Evolutionary conservation across 1,140 invertebrate genomes (phyloP).

Genomic region (Polypedilum vanderplanki): DNA sequence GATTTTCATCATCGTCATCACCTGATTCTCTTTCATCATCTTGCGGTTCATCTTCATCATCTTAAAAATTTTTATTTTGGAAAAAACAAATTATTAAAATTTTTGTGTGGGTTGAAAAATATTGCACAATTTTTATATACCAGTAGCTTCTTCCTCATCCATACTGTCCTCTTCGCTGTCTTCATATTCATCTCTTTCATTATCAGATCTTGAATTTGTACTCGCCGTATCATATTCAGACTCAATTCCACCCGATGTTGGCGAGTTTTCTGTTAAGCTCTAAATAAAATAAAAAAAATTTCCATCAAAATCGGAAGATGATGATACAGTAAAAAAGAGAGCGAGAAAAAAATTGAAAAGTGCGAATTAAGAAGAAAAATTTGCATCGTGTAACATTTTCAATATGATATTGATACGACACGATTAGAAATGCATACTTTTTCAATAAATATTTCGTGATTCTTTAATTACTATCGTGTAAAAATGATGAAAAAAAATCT

Average conservation of each 20-base stretch:
- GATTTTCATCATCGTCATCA: slow-evolving; percentile 33
- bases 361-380: not conserved
- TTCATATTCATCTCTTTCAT: slow-evolving; percentile 5
- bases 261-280: slow-evolving; percentile 22
- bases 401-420: not conserved
- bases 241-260: slow-evolving; percentile 14
- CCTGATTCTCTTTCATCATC: slow-evolving; percentile 45
- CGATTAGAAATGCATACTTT: not conserved
- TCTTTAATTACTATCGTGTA: not conserved
- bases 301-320: not conserved
- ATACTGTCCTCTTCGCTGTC: slow-evolving; percentile 9
- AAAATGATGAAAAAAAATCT: not conserved
- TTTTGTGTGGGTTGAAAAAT: not conserved
- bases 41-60: slow-evolving; percentile 47
- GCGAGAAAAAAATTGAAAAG: not conserved
- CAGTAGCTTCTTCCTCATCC: not conserved
- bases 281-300: not conserved
- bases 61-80: slow-evolving; percentile 34
- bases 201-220: slow-evolving; percentile 21
- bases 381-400: not conserved
- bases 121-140: not conserved
- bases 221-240: slow-evolving; percentile 23
- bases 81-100: not conserved
- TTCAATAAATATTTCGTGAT: not conserved
- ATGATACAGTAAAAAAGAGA: not conserved